Percentiles rank a stretch among this genome's conserved stretches.
Evolutionary conservation across 2,113 vertebrate species (phyloP).

Genomic region (Hippocampus guttulatus): DNA sequence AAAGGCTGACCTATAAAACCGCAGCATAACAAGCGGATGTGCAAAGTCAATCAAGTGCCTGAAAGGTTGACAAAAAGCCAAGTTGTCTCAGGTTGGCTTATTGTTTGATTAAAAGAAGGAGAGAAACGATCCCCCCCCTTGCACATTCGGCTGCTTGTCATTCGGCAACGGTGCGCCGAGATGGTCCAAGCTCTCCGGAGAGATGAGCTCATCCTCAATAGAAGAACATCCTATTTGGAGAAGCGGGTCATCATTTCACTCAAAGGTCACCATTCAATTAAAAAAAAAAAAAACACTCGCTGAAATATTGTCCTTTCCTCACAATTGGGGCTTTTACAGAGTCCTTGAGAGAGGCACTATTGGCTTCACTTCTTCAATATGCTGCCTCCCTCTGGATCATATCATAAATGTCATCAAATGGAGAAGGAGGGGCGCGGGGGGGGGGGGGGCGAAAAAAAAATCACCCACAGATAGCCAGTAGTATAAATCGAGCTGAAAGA

Average conservation of each 20-base stretch:
- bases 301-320: conserved; percentile 43
- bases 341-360: conserved; percentile 34
- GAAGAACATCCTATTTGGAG: conserved; percentile 46
- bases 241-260: conserved; percentile 51
- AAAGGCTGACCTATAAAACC: neutral
- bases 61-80: neutral
- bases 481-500: conserved; percentile 44
- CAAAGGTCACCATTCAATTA: conserved; percentile 44
- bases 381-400: conserved; percentile 46
- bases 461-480: conserved; percentile 38
- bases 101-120: conserved; percentile 9
- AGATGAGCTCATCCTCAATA: conserved; percentile 55
- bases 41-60: neutral
- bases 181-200: conserved; percentile 29
- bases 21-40: neutral
- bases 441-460: conserved; percentile 26
- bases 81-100: conserved; percentile 5
- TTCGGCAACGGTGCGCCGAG: conserved; percentile 34
- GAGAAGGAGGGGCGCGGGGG: too few species aligned
- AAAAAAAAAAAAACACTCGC: conserved; percentile 45
- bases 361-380: conserved; percentile 49
- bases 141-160: conserved; percentile 33
- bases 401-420: conserved; percentile 70
- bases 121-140: neutral
- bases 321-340: conserved; percentile 47